Evolutionary conservation across 2,113 vertebrate genomes (phyloP), one percentile per base, ranked within the genome.

Genomic region (Phainopepla nitens): DNA sequence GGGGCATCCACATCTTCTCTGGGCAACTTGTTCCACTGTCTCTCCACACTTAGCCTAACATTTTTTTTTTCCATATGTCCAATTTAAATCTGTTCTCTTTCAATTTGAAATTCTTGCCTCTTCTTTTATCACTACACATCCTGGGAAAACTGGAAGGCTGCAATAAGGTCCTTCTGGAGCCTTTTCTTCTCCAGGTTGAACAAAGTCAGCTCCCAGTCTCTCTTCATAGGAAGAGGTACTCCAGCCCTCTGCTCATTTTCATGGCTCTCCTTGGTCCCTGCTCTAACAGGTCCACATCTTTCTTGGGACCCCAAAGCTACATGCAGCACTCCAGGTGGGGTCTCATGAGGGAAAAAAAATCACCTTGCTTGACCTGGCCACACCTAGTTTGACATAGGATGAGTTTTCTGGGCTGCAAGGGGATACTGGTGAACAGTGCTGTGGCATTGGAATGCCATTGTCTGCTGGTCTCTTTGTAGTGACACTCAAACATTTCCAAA

Each of bases 371-470:
- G 4, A 62, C 47, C 29, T 77, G n/a, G 44, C n/a, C 31, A 68
- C 1, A 1, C 8, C 25, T n/a, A n/a, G 61, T 61, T 57, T 44
- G 58, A 82, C 31, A 47, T 2, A 70, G 3, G 0, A 13, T 14
- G 50, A 1, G 2, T 47, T 62, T 62, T 49, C 58, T 72, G 49
- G 49, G 44, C 27, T 58, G 39, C 39, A 50, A 50, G 25, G 54
- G 20, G 33, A 68, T 45, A 41, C 71, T 41, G 29, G 13, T 62
- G 22, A 76, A 28, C 18, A 92, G 66, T 19, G 27, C 29, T 20
- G 31, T 20, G 33, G 60, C 27, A 19, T 17, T 60, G 80, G 22
- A 81, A 72, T 69, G 75, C 25, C 27, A 60, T 25, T 0, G 6
- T 50, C 65, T 82, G 6, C 56, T 44, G 50, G 12, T 39, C 13